Evolutionary conservation across 1,140 invertebrate genomes (phyloP).

Genomic region (Drosophila ohnishii): DNA sequence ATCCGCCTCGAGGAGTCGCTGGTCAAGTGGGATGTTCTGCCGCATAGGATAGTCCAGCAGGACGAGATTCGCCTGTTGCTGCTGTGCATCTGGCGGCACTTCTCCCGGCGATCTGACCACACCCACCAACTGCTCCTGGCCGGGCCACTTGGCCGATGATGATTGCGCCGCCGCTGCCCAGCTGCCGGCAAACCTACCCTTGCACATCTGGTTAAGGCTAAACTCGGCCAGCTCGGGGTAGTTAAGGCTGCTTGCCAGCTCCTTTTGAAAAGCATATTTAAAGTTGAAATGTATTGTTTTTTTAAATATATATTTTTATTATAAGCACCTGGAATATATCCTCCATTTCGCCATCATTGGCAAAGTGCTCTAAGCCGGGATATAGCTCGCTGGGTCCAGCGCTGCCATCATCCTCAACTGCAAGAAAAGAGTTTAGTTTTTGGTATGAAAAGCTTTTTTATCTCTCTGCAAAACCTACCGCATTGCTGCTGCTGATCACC

Average conservation of each 20-base stretch:
- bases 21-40: constrained; percentile 58
- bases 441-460: background rate
- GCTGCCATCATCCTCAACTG: constrained; percentile 50
- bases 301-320: background rate
- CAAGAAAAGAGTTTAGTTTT: background rate
- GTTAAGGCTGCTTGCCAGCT: constrained; percentile 75
- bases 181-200: constrained; percentile 72
- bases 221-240: constrained; percentile 78
- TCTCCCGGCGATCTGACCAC: constrained; percentile 66
- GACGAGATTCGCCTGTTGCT: constrained; percentile 73
- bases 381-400: constrained; percentile 54
- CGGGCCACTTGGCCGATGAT: constrained; percentile 69
- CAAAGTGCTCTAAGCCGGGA: constrained; percentile 61
- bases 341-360: constrained; percentile 74
- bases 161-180: constrained; percentile 58
- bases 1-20: constrained; percentile 69
- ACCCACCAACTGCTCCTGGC: constrained; percentile 70
- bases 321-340: constrained; percentile 75
- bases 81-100: constrained; percentile 44
- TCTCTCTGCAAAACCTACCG: constrained; percentile 19
- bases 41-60: constrained; percentile 79
- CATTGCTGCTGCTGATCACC: constrained; percentile 34
- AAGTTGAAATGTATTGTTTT: too few relatives aligned
- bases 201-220: constrained; percentile 80
- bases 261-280: constrained; percentile 26